Conservation (phyloP, 1,140 invertebrate species). For the Drosophila murphyi region DNA sequence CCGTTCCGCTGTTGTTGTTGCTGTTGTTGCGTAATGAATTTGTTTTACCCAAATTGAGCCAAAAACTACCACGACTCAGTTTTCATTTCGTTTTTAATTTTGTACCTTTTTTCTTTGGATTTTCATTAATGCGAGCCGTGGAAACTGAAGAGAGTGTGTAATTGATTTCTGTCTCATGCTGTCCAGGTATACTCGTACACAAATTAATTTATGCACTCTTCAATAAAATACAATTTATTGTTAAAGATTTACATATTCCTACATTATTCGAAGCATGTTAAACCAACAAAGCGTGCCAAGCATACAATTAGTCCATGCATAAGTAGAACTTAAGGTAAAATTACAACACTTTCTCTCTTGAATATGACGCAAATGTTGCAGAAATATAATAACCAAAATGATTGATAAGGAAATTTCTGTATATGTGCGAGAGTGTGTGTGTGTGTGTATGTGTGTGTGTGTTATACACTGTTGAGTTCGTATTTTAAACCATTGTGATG, state of each 20-base stretch:
- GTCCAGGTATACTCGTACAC: conserved; percentile 35
- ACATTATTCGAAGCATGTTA: background rate
- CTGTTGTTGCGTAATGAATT: conserved; percentile 67
- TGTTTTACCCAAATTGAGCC: conserved; percentile 62
- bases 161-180: conserved; percentile 62
- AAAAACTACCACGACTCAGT: conserved; percentile 55
- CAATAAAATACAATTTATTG: too few relatives aligned
- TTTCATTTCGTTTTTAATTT: conserved; percentile 47
- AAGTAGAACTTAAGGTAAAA: too few relatives aligned
- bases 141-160: conserved; percentile 45
- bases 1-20: conserved; percentile 36
- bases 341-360: too few relatives aligned
- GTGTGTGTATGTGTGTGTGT: too few relatives aligned
- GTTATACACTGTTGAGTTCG: too few relatives aligned
- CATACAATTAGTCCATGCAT: too few relatives aligned
- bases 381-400: too few relatives aligned
- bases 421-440: too few relatives aligned
- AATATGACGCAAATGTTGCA: too few relatives aligned
- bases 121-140: conserved; percentile 74
- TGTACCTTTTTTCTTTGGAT: conserved; percentile 57
- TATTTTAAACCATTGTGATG: too few relatives aligned
- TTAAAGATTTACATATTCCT: too few relatives aligned
- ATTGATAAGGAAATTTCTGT: too few relatives aligned
- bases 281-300: background rate
- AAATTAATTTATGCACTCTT: conserved; percentile 9